Conservation (phyloP, 2,888 invertebrate species). For the Drosophila melanosoma region DNA sequence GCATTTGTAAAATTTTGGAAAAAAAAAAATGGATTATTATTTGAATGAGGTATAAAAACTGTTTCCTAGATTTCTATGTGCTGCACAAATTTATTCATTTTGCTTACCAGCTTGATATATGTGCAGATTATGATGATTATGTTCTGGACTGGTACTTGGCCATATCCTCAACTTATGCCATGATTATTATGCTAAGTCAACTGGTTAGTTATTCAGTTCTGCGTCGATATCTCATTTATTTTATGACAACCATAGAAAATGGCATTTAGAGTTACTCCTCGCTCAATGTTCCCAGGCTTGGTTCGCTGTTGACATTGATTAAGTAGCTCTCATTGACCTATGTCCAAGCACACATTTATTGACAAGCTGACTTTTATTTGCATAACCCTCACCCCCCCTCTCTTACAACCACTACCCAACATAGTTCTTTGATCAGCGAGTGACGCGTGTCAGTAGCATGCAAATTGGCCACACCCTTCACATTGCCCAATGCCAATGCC, state of each 20-base stretch:
- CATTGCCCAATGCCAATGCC: constrained; percentile 44
- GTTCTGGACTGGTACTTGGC: not conserved
- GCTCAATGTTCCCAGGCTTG: constrained; percentile 48
- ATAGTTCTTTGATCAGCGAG: constrained; percentile 42
- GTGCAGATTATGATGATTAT: constrained; percentile 6
- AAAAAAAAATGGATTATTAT: too few relatives aligned
- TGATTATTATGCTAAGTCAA: constrained; percentile 16
- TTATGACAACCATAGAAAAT: constrained; percentile 33
- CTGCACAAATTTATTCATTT: too few relatives aligned
- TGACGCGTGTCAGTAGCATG: constrained; percentile 71
- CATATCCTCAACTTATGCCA: not conserved
- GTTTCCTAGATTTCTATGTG: not conserved
- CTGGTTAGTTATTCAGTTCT: constrained; percentile 15
- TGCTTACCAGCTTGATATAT: constrained; percentile 19
- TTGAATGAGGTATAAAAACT: not conserved
- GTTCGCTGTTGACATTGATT: constrained; percentile 62
- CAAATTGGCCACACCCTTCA: constrained; percentile 73
- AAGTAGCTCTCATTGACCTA: constrained; percentile 74
- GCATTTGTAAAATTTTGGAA: not conserved
- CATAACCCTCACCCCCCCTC: constrained; percentile 44
- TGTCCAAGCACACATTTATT: constrained; percentile 71
- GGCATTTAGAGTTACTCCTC: constrained; percentile 15
- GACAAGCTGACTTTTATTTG: constrained; percentile 61
- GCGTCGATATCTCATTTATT: constrained; percentile 2
- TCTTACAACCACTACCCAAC: too few relatives aligned